Percentiles rank a stretch among this genome's conserved stretches.
These are phyloP conservation scores for Orussus abietinus DNA, from an alignment of 1,140 invertebrate species.

Conservation along the genomic window DNA sequence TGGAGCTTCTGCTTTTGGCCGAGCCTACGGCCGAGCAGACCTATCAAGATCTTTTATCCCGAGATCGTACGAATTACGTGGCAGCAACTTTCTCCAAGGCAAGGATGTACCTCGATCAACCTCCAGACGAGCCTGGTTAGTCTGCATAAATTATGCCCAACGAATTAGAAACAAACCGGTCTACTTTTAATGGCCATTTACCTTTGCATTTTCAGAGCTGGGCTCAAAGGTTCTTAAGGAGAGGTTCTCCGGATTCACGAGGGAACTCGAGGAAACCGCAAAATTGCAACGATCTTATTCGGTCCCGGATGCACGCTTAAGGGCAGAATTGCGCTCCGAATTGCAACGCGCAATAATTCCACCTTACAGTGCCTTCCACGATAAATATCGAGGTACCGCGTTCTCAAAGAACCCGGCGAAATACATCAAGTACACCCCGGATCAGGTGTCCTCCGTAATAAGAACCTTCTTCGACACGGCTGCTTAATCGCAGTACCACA, in stretches of 20 bases:
- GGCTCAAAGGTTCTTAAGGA: constrained; percentile 82
- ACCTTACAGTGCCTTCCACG: constrained; percentile 76
- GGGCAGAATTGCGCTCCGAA: constrained; percentile 58
- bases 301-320: constrained; percentile 84
- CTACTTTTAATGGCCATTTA: too few species aligned
- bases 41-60: constrained; percentile 68
- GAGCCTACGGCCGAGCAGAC: constrained; percentile 81
- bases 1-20: constrained; percentile 73
- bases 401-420: constrained; percentile 94
- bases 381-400: constrained; percentile 56
- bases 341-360: constrained; percentile 63
- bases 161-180: constrained; percentile 1
- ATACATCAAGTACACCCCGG: constrained; percentile 88
- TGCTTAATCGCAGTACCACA: constrained; percentile 52
- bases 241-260: constrained; percentile 84
- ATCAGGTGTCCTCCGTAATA: constrained; percentile 74
- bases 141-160: constrained; percentile 2
- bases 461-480: constrained; percentile 84
- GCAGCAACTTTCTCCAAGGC: constrained; percentile 44
- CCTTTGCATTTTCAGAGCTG: constrained; percentile 40
- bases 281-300: constrained; percentile 86
- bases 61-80: constrained; percentile 45
- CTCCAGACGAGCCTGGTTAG: constrained; percentile 43
- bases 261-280: constrained; percentile 87
- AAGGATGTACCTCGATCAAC: constrained; percentile 38